phyloP scores from a whole-genome alignment of 2,888 invertebrate species.

The Cylloceria caligata region DNA sequence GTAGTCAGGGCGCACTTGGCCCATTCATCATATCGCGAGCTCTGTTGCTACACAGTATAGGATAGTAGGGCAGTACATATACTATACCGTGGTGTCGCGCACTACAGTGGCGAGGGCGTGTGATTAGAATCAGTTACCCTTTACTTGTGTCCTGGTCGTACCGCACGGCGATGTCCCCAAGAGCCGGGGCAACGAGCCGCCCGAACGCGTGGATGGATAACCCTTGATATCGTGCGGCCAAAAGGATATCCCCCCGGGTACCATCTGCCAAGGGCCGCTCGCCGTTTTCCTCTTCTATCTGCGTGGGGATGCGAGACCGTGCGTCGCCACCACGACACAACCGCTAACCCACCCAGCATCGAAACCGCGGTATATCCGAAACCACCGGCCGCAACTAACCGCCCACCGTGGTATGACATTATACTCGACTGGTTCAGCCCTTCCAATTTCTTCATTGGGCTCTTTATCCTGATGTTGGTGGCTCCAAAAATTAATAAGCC shows the following conservation, averaged over 20 bases:
- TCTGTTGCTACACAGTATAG: constrained; percentile 45
- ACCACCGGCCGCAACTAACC: constrained; percentile 30
- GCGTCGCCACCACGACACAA: constrained; percentile 33
- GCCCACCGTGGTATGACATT: constrained; percentile 23
- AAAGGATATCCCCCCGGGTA: constrained; percentile 83
- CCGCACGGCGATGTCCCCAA: constrained; percentile 57
- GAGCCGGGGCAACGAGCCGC: constrained; percentile 48
- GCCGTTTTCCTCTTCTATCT: constrained; percentile 69
- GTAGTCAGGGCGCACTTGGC: constrained; percentile 81
- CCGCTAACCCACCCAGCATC: constrained; percentile 30
- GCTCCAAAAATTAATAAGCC: constrained; percentile 76
- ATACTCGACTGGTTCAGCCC: constrained; percentile 27
- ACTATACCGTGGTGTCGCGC: constrained; percentile 35
- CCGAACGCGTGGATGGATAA: constrained; percentile 69
- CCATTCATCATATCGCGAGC: constrained; percentile 81
- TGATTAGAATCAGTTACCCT: constrained; percentile 84
- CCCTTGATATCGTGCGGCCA: constrained; percentile 81
- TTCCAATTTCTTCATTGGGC: constrained; percentile 27
- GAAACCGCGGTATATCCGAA: constrained; percentile 16
- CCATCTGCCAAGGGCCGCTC: constrained; percentile 82
- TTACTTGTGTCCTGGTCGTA: constrained; percentile 75
- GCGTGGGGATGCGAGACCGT: constrained; percentile 30
- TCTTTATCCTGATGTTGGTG: constrained; percentile 21
- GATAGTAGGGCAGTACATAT: constrained; percentile 56
- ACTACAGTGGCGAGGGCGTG: constrained; percentile 78